Base-by-base conservation (phyloP, 2,888 invertebrate species). In the Phortica okadai region DNA sequence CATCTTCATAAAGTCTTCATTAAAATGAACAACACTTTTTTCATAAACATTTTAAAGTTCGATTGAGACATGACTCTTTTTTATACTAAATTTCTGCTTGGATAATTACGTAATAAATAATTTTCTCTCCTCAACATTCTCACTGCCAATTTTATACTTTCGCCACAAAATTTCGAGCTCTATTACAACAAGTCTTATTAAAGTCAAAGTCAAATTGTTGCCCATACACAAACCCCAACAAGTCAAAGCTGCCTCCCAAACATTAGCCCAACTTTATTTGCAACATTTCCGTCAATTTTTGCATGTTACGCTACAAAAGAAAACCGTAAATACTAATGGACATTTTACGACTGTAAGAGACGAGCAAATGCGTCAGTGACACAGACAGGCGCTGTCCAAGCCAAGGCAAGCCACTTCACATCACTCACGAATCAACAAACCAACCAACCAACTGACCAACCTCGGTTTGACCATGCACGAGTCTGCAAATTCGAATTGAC, bases 281-380 rank as follows among this genome's bases (percentile, higher is more conserved):
- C 50, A 54, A 70, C 41, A 44, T n/a, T 50, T 50, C 50, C 8
- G 75, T 14, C 45, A 64, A 84, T 79, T 86, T 88, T 89, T 87
- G 87, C 88, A 85, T 88, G 85, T 83, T 82, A 81, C 82, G 79
- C 80, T 75, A 80, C 80, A 79, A 82, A 78, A 50, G 50, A 50
- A 8, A 80, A 79, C 80, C 80, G 82, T 82, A 88, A 89, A 83
- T 89, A 89, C 89, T 89, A 89, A 89, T 89, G 89, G 89, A 88
- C 83, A 89, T 89, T 89, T 89, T 89, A 89, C 89, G 89, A 88
- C 84, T 82, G 66, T 76, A 21, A 21, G 21, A 21, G 78, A 70
- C 77, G 74, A 59, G 69, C 69, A 72, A 62, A 75, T 64, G 64
- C 74, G 73, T 62, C 59, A 73, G 64, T 66, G 7, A 42, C 67